These are phyloP conservation scores for Dromaius novaehollandiae DNA, from an alignment of 2,113 vertebrate genomes.

Conservation along the genomic window DNA sequence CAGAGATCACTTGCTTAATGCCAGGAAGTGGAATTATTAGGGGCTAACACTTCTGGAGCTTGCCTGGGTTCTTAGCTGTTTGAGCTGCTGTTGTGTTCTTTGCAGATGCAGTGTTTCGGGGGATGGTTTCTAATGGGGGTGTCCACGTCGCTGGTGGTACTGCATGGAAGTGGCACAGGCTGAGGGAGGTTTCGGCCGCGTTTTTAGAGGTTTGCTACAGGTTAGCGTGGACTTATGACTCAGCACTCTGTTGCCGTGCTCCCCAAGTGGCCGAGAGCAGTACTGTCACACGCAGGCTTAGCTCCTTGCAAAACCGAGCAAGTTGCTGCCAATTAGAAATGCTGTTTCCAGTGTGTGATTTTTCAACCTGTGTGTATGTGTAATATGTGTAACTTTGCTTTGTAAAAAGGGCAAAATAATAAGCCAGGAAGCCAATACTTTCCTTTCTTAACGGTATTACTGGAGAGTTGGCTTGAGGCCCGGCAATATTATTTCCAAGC, in stretches of 20 bases:
- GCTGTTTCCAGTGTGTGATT: not conserved
- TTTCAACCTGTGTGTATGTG: not conserved
- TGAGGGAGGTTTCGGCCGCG: not conserved
- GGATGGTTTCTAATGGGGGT: not conserved
- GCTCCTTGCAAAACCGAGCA: not conserved
- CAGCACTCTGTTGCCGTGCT: constrained; percentile 42
- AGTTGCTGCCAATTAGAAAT: not conserved
- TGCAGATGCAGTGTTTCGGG: not conserved
- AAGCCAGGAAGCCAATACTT: not conserved
- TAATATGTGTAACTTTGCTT: not conserved
- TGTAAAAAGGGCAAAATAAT: not conserved
- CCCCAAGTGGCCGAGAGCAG: constrained; percentile 52
- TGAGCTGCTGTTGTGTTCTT: not conserved
- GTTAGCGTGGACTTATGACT: constrained; percentile 56
- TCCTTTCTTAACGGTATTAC: not conserved
- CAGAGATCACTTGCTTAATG: not conserved
- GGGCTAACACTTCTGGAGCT: not conserved
- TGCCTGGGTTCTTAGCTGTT: not conserved
- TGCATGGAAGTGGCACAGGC: not conserved
- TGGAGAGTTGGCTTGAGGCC: not conserved
- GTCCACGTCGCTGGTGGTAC: too few relatives aligned
- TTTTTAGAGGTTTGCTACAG: constrained; percentile 13
- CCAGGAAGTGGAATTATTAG: not conserved
- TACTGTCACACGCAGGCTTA: constrained; percentile 1
- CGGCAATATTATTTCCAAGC: not conserved